Percentiles rank a stretch among this genome's conserved stretches.
Evolutionary conservation across 2,797 vertebrate genomes (phyloP).

Genomic region (Anguilla marmorata): DNA sequence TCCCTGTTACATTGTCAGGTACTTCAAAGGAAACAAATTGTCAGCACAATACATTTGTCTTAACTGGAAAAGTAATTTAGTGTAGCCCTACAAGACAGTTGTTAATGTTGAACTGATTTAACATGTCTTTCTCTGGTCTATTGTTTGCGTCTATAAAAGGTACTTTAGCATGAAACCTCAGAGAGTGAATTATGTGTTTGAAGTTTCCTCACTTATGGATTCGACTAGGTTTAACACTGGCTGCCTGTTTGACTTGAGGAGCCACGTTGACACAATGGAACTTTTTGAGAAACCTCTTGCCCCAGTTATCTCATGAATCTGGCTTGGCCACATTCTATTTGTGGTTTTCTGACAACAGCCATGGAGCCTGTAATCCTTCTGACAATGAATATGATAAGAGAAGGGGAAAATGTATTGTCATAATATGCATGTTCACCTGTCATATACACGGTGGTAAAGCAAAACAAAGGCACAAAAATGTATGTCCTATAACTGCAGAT

Average conservation of each 20-base stretch:
- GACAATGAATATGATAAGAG: constrained; percentile 46
- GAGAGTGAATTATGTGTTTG: neutral
- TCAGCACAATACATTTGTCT: neutral
- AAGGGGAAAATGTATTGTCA: neutral
- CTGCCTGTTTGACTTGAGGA: neutral
- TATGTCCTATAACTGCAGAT: neutral
- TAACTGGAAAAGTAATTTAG: neutral
- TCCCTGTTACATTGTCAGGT: neutral
- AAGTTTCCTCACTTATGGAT: neutral
- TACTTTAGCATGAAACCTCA: neutral
- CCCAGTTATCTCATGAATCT: constrained; percentile 75
- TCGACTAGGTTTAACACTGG: neutral
- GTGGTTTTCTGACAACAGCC: constrained; percentile 64
- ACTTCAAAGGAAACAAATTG: constrained; percentile 1
- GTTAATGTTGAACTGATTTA: constrained; percentile 12
- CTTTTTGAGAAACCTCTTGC: constrained; percentile 62
- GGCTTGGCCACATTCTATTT: constrained; percentile 75
- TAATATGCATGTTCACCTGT: neutral
- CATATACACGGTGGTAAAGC: constrained; percentile 2
- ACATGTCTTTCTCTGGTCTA: neutral
- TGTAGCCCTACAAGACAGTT: neutral
- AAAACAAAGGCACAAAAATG: neutral
- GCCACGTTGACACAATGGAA: constrained; percentile 62
- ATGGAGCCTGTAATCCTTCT: constrained; percentile 41
- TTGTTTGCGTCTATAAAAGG: neutral